phyloP scores from a whole-genome alignment of 2,797 vertebrate genomes.

The Thaleichthys pacificus region DNA sequence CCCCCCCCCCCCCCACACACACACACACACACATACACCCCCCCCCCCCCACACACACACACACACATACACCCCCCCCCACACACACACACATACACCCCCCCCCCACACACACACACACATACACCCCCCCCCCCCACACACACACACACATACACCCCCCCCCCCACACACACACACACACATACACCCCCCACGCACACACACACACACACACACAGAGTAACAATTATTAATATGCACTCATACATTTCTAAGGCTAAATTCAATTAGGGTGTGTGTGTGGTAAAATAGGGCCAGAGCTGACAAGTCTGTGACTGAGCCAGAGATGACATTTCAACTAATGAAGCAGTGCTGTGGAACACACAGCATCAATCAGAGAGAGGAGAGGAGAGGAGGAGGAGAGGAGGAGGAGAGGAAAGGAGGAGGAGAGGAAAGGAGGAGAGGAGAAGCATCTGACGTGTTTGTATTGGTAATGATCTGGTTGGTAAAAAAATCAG shows the following conservation, averaged over 20 bases:
- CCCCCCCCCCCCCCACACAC: slow-evolving; percentile 11
- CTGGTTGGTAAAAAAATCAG: too few relatives aligned
- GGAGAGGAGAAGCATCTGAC: background rate
- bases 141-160: background rate
- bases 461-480: background rate
- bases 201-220: background rate
- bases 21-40: background rate
- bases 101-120: slow-evolving; percentile 7
- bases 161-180: slow-evolving; percentile 3
- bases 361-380: slow-evolving; percentile 55
- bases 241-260: slow-evolving; percentile 65
- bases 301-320: slow-evolving; percentile 44
- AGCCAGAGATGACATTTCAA: slow-evolving; percentile 61
- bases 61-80: background rate
- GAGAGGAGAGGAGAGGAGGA: slow-evolving; percentile 14
- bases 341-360: slow-evolving; percentile 57
- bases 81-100: background rate
- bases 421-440: slow-evolving; percentile 71
- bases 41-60: slow-evolving; percentile 2
- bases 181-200: slow-evolving; percentile 18
- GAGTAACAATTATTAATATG: slow-evolving; percentile 52
- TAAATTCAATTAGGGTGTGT: slow-evolving; percentile 56
- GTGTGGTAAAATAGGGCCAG: slow-evolving; percentile 55
- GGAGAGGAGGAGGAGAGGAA: background rate
- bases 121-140: too few relatives aligned